Evolutionary conservation across 2,888 invertebrate genomes (phyloP).

Genomic region (Synergus japonicus): DNA sequence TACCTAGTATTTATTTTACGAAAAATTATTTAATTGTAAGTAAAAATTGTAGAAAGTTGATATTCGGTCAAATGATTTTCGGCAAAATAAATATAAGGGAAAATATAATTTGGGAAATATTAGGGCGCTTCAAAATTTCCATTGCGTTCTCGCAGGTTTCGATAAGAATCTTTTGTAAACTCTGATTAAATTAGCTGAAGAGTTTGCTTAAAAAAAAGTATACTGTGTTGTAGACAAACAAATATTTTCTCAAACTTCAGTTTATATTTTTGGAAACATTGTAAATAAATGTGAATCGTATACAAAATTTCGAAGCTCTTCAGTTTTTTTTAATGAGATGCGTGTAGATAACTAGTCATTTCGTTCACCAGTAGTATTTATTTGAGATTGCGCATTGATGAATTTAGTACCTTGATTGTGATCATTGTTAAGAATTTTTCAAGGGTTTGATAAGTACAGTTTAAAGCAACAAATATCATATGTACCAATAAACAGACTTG

Average conservation of each 20-base stretch:
- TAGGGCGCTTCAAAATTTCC: too few species aligned
- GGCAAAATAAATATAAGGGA: too few species aligned
- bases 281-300: not conserved
- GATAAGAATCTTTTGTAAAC: not conserved
- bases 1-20: too few species aligned
- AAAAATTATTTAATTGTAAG: too few species aligned
- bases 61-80: too few species aligned
- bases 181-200: not conserved
- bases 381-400: constrained; percentile 22
- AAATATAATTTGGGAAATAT: too few species aligned
- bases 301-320: not conserved
- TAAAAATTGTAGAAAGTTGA: too few species aligned
- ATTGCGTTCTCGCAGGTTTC: not conserved
- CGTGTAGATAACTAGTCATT: constrained; percentile 28
- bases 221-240: not conserved
- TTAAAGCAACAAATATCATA: not conserved
- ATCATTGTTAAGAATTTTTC: not conserved
- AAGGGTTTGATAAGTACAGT: not conserved
- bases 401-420: not conserved
- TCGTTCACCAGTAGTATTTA: constrained; percentile 5
- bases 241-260: not conserved
- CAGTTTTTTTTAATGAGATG: not conserved
- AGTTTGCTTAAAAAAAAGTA: not conserved
- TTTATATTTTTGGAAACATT: not conserved
- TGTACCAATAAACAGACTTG: not conserved